A percentile compares a stretch with the other conserved stretches of the same genome.
phyloP scores from a whole-genome alignment of 2,888 invertebrate species.

The Catocala fraxini region DNA sequence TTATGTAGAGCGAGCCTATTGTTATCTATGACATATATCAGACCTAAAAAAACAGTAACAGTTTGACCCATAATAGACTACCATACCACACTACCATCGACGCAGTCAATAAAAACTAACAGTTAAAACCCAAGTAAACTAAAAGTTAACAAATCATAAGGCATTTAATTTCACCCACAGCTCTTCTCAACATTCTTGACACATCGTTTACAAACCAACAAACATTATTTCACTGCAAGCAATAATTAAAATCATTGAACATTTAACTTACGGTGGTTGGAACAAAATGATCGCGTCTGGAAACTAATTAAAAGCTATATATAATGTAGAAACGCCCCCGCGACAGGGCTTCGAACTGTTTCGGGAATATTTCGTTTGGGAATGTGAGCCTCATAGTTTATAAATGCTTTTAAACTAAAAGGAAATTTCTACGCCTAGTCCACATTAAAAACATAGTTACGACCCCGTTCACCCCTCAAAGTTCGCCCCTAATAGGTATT shows the following conservation, averaged over 20 bases:
- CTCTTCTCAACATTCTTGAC: conserved; percentile 27
- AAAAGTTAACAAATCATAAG: too few relatives aligned
- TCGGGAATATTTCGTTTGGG: conserved; percentile 21
- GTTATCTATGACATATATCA: too few relatives aligned
- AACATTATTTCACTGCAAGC: conserved; percentile 25
- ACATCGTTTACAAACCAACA: conserved; percentile 34
- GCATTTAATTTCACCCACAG: conserved; percentile 4
- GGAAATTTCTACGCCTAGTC: too few relatives aligned
- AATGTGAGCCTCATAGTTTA: background rate
- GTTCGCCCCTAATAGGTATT: too few relatives aligned
- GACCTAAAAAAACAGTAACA: too few relatives aligned
- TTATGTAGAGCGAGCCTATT: too few relatives aligned
- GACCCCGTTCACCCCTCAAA: too few relatives aligned
- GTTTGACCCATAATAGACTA: too few relatives aligned
- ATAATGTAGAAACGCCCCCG: conserved; percentile 55
- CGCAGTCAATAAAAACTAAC: too few relatives aligned
- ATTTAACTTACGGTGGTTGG: conserved; percentile 38
- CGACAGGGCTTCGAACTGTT: conserved; percentile 13
- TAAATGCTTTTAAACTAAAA: background rate
- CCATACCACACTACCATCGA: too few relatives aligned
- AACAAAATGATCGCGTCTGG: conserved; percentile 55
- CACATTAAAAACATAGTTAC: too few relatives aligned
- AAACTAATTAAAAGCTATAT: conserved; percentile 69
- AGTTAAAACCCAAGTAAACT: too few relatives aligned
- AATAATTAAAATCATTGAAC: conserved; percentile 51